Evolutionary conservation across 2,113 vertebrate species (phyloP).

Genomic region (Bungarus multicinctus): DNA sequence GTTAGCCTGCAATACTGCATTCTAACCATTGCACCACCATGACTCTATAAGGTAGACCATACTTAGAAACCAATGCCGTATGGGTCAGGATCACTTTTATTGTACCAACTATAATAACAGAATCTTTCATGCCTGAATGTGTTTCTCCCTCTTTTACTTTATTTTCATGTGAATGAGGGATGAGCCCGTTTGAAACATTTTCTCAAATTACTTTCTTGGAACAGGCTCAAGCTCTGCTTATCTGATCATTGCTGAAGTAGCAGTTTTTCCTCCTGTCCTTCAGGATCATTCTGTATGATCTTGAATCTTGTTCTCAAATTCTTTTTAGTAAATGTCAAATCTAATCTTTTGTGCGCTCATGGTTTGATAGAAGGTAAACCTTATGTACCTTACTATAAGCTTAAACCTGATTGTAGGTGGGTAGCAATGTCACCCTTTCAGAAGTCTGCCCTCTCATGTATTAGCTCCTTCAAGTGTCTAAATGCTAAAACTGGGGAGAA

Average conservation of each 20-base stretch:
- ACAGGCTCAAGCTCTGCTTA: background rate
- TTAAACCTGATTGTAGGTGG: background rate
- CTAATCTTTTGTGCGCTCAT: background rate
- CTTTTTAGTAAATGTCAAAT: background rate
- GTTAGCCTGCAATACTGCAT: no score
- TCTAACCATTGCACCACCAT: no score
- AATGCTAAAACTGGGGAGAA: background rate
- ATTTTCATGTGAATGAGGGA: background rate
- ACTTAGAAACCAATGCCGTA: background rate
- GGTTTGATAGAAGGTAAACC: background rate
- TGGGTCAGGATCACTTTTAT: background rate
- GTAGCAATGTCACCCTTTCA: background rate
- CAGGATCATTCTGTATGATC: background rate
- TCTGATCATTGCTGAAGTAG: background rate
- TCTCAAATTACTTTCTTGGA: background rate
- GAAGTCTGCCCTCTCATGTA: background rate
- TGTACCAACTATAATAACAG: background rate
- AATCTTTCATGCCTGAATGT: background rate
- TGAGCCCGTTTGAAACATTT: background rate
- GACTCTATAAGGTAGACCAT: background rate
- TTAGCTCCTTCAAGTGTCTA: background rate
- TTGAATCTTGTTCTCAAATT: background rate
- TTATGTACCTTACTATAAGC: background rate
- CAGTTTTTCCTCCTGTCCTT: background rate
- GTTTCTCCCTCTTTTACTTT: background rate